Evolutionary conservation across 2,797 vertebrate genomes (phyloP).

Genomic region (Anas georgica): DNA sequence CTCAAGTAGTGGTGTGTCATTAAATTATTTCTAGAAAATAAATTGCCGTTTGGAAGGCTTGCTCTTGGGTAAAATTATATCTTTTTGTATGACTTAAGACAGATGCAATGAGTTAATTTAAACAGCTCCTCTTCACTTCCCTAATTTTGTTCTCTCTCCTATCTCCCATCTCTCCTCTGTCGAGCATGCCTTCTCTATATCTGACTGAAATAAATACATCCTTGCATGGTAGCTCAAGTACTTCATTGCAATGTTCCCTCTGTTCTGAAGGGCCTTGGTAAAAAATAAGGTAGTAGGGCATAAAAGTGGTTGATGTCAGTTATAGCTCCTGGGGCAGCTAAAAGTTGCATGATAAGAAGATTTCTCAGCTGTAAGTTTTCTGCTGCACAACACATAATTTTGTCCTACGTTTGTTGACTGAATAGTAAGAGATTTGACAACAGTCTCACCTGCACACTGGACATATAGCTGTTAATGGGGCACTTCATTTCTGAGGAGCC

Average conservation of each 20-base stretch:
- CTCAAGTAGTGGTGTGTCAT: slow-evolving; percentile 27
- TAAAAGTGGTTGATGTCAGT: not conserved
- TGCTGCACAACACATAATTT: not conserved
- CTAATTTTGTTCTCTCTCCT: not conserved
- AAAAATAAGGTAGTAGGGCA: slow-evolving; percentile 1
- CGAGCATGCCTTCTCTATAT: not conserved
- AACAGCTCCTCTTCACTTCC: slow-evolving; percentile 32
- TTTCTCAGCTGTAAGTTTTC: not conserved
- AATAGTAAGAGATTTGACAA: not conserved
- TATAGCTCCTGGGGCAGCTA: slow-evolving; percentile 10
- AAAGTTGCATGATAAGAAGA: not conserved
- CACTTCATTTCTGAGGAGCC: slow-evolving; percentile 10
- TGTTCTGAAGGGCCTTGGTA: not conserved
- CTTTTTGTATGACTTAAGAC: slow-evolving; percentile 50
- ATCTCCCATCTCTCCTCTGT: not conserved
- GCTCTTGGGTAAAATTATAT: slow-evolving; percentile 52
- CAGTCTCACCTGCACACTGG: not conserved
- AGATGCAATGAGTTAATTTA: slow-evolving; percentile 51
- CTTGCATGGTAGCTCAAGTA: not conserved
- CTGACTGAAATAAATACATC: not conserved
- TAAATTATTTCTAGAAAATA: slow-evolving; percentile 64
- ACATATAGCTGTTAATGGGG: not conserved
- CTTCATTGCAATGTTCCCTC: not conserved
- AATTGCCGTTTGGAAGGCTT: slow-evolving; percentile 24
- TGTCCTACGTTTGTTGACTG: not conserved